These are phyloP conservation scores for Athetis lepigone DNA, from an alignment of 2,888 invertebrate species.

Conservation along the genomic window DNA sequence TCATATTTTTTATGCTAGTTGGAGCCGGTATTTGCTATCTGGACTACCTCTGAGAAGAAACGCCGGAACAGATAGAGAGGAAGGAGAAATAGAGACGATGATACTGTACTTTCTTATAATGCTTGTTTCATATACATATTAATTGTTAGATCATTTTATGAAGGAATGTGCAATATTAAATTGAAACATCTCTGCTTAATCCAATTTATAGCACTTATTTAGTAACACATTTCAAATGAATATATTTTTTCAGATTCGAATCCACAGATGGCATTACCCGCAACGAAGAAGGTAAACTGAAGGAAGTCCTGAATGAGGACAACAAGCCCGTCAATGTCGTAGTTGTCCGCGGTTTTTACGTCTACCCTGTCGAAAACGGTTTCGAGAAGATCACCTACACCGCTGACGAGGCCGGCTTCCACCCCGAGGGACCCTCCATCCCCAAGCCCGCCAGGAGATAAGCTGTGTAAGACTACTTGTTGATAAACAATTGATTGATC, in stretches of 20 bases:
- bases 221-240: too few relatives aligned
- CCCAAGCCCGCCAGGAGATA: constrained; percentile 84
- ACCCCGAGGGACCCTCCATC: constrained; percentile 91
- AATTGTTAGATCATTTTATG: too few relatives aligned
- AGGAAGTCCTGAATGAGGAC: constrained; percentile 86
- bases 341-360: constrained; percentile 91
- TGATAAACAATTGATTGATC: constrained; percentile 45
- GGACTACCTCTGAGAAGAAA: too few relatives aligned
- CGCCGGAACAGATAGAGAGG: too few relatives aligned
- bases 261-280: constrained; percentile 90
- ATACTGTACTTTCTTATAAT: too few relatives aligned
- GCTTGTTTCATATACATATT: too few relatives aligned
- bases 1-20: too few relatives aligned
- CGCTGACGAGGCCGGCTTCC: constrained; percentile 92
- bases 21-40: too few relatives aligned
- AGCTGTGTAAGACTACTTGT: constrained; percentile 38
- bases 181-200: too few relatives aligned
- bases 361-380: constrained; percentile 90
- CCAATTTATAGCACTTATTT: too few relatives aligned
- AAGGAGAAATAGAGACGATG: too few relatives aligned
- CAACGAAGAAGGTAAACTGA: constrained; percentile 86
- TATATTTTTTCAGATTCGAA: constrained; percentile 82
- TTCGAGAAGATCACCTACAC: constrained; percentile 86
- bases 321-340: constrained; percentile 90
- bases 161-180: constrained; percentile 7